Percentiles rank a stretch among this genome's conserved stretches.
These are phyloP conservation scores for Drosophila bunnanda DNA, from an alignment of 2,888 invertebrate species.

Conservation along the genomic window DNA sequence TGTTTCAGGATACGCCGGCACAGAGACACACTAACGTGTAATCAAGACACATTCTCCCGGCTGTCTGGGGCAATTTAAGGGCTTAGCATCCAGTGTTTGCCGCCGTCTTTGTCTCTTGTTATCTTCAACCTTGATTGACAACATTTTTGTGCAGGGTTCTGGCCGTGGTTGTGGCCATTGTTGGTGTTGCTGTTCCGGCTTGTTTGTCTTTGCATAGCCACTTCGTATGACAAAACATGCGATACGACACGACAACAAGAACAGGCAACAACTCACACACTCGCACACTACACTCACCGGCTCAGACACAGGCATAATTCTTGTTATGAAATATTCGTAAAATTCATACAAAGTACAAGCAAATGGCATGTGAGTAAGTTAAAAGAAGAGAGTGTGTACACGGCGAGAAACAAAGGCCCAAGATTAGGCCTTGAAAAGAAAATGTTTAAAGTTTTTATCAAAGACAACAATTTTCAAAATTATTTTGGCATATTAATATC, in stretches of 20 bases:
- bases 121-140: constrained; percentile 72
- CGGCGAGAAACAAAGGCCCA: background rate
- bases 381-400: constrained; percentile 25
- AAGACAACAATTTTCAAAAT: background rate
- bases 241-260: constrained; percentile 65
- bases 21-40: constrained; percentile 12
- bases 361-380: constrained; percentile 58
- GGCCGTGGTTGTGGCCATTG: constrained; percentile 32
- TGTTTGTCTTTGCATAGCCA: constrained; percentile 74
- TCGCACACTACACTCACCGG: constrained; percentile 21
- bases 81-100: constrained; percentile 32
- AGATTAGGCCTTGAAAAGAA: background rate
- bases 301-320: constrained; percentile 54
- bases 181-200: constrained; percentile 37
- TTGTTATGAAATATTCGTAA: constrained; percentile 75
- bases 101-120: constrained; percentile 55
- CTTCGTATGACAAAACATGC: constrained; percentile 76
- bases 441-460: background rate
- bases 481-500: background rate
- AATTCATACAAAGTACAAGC: constrained; percentile 76
- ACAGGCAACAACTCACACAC: constrained; percentile 27
- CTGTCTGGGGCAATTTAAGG: constrained; percentile 44
- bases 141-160: constrained; percentile 69
- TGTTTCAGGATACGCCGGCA: constrained; percentile 18
- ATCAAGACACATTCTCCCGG: constrained; percentile 29